phyloP scores from a whole-genome alignment of 2,113 vertebrate species.

The Lampris megalopsis region DNA sequence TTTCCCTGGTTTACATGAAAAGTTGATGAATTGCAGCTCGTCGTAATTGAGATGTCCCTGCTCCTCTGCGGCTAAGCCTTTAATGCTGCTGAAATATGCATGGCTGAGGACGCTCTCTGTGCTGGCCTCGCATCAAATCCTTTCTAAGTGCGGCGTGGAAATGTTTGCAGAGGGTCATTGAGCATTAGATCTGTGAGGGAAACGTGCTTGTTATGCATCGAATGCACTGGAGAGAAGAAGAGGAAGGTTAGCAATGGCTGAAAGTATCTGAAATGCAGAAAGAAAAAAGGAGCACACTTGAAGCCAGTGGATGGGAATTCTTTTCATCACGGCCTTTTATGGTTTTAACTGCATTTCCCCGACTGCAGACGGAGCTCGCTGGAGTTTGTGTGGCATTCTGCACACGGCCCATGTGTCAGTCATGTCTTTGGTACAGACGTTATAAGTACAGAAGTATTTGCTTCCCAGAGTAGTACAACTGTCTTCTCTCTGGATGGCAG shows the following conservation, averaged over 20 bases:
- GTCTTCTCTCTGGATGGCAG: no score
- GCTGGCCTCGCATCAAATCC: no score
- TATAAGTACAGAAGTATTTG: neutral
- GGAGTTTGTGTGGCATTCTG: neutral
- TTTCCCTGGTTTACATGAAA: no score
- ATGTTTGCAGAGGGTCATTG: no score
- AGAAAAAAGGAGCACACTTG: neutral
- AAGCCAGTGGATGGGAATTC: neutral
- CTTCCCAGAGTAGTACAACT: no score
- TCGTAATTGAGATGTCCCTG: no score
- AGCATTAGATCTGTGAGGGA: no score
- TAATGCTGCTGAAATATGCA: no score
- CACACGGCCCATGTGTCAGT: neutral
- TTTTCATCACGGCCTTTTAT: neutral
- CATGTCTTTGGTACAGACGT: neutral
- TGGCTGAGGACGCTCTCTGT: no score
- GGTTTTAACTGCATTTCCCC: neutral
- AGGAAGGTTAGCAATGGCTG: neutral
- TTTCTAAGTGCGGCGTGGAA: no score
- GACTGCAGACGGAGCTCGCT: neutral
- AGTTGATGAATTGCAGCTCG: no score
- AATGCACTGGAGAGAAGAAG: neutral
- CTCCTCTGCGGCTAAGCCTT: no score
- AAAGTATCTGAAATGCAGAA: neutral
- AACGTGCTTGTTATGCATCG: neutral